A percentile compares a stretch with the other conserved stretches of the same genome.
Conservation (phyloP, 2,888 invertebrate species). For the Lycocerus yunnanus region DNA sequence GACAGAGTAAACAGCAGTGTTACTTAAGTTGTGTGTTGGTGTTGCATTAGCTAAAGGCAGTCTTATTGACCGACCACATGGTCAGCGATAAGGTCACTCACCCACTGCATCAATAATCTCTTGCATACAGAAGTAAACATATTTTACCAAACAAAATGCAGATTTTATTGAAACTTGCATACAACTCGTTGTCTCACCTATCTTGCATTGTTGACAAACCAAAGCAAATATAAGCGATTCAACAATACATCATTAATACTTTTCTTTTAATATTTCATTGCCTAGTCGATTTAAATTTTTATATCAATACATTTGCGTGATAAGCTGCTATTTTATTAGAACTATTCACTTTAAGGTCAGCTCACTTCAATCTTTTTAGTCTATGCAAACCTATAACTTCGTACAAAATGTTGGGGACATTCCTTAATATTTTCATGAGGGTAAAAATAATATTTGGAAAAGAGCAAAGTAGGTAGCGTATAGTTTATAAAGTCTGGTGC, state of each 20-base stretch:
- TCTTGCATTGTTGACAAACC: background rate
- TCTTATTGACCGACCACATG: constrained; percentile 22
- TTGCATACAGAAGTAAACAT: background rate
- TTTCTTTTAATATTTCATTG: constrained; percentile 1
- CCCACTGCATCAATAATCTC: constrained; percentile 6
- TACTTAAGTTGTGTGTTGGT: constrained; percentile 20
- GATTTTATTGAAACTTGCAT: background rate
- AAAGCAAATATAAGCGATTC: background rate
- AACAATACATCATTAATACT: background rate
- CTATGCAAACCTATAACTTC: constrained; percentile 29
- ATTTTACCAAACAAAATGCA: background rate
- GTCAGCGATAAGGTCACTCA: constrained; percentile 25
- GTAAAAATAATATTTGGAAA: no score
- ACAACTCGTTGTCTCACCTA: background rate
- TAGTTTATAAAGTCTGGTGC: no score
- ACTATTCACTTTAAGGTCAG: constrained; percentile 28
- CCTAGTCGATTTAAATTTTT: background rate
- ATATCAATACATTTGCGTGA: constrained; percentile 7
- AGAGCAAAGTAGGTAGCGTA: no score
- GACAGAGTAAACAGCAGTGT: constrained; percentile 12
- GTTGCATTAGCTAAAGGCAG: constrained; percentile 12
- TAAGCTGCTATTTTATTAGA: constrained; percentile 24
- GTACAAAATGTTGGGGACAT: constrained; percentile 18
- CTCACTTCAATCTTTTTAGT: constrained; percentile 28
- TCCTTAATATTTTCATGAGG: no score